Conservation (phyloP, 2,113 vertebrate species). For the Tragulus kanchil region DNA sequence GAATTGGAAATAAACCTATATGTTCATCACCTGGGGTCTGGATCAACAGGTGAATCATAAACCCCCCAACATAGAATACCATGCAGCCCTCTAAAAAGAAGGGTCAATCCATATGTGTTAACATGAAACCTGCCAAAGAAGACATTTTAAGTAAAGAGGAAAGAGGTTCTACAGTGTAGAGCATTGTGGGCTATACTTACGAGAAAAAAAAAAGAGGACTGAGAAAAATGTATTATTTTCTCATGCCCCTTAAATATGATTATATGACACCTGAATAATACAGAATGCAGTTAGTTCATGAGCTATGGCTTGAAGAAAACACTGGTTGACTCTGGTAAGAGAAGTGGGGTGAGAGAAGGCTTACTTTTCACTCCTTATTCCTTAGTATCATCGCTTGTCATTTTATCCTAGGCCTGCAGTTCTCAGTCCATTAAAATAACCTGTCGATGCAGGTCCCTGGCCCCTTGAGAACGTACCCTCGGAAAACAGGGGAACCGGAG, state of each 20-base stretch:
- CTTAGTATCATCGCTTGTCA: not conserved
- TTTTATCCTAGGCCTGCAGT: not conserved
- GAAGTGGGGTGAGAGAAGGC: not conserved
- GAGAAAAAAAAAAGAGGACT: not conserved
- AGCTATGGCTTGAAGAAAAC: not conserved
- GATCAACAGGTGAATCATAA: not conserved
- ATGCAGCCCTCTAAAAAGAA: not conserved
- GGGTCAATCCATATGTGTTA: not conserved
- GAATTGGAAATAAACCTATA: not conserved
- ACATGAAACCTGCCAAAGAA: not conserved
- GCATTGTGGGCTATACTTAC: not conserved
- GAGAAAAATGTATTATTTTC: conserved; percentile 2
- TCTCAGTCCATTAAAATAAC: not conserved
- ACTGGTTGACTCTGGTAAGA: not conserved
- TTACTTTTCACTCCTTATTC: not conserved
- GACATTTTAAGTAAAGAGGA: not conserved
- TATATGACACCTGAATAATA: not conserved
- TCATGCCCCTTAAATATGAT: not conserved
- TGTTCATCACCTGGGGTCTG: not conserved
- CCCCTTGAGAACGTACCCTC: conserved; percentile 90
- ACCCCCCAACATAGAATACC: not conserved
- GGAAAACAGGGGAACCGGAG: no score
- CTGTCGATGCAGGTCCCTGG: not conserved
- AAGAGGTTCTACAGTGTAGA: not conserved
- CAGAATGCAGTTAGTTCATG: accelerated